phyloP scores from a whole-genome alignment of 2,888 invertebrate genomes.

The Aquatica leii region DNA sequence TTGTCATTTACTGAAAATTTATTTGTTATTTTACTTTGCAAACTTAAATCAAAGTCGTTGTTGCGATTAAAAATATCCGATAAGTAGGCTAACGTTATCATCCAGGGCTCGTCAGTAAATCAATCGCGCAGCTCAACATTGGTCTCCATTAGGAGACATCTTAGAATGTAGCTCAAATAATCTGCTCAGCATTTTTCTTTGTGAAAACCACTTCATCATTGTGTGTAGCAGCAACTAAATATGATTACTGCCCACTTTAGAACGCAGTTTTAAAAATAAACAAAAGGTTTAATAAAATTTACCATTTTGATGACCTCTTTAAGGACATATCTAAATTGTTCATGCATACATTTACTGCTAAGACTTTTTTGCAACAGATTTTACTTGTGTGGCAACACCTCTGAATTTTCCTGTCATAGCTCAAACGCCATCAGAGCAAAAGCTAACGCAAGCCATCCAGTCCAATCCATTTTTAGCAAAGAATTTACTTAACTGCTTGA shows the following conservation, averaged over 20 bases:
- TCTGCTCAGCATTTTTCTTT: background rate
- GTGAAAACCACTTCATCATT: background rate
- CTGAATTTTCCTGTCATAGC: background rate
- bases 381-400: background rate
- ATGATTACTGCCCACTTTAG: background rate
- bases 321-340: no score
- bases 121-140: no score
- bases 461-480: background rate
- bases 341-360: no score
- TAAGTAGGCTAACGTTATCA: background rate
- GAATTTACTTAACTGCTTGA: background rate
- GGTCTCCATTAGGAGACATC: no score
- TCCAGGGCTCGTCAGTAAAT: background rate
- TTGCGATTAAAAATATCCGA: background rate
- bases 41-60: no score
- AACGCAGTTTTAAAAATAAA: background rate
- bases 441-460: background rate
- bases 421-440: background rate
- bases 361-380: no score
- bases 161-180: background rate
- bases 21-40: no score
- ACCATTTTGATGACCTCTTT: background rate
- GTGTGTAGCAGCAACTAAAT: no score
- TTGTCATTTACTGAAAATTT: no score
- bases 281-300: background rate